A percentile compares a stretch with the other conserved stretches of the same genome.
phyloP scores from a whole-genome alignment of 2,113 vertebrate species.

The Asarcornis scutulata region DNA sequence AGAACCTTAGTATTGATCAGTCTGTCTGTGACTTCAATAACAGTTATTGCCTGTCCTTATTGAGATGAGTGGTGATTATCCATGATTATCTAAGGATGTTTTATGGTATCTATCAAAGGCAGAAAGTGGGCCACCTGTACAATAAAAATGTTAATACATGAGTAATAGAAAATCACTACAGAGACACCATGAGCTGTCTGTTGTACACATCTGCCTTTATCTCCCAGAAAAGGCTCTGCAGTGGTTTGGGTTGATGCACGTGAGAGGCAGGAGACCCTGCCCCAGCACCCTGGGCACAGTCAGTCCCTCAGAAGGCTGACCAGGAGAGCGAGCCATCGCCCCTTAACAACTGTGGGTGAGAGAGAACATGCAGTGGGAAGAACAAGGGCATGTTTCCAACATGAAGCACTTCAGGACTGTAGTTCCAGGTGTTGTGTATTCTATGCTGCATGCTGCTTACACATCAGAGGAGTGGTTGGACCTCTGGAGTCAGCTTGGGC shows the following conservation, averaged over 20 bases:
- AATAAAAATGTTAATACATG: not conserved
- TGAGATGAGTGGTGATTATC: not conserved
- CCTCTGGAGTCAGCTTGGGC: not conserved
- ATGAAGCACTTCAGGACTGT: not conserved
- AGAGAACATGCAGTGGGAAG: not conserved
- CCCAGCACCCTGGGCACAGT: not conserved
- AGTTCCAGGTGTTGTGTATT: not conserved
- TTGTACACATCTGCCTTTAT: not conserved
- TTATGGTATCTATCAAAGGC: not conserved
- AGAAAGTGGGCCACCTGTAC: not conserved
- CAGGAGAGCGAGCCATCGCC: not conserved
- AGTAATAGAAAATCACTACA: not conserved
- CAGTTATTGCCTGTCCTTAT: not conserved
- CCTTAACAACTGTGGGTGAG: not conserved
- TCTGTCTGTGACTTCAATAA: not conserved
- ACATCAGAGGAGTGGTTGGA: not conserved
- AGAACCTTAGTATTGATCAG: not conserved
- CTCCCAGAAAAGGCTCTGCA: not conserved
- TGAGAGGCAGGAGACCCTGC: not conserved
- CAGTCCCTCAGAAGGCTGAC: not conserved
- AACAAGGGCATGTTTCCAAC: not conserved
- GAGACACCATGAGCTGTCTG: not conserved
- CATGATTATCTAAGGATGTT: not conserved
- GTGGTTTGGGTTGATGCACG: not conserved
- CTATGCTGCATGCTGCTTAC: not conserved